Base-by-base conservation (phyloP, 2,113 vertebrate species). In the Etia nguti region DNA sequence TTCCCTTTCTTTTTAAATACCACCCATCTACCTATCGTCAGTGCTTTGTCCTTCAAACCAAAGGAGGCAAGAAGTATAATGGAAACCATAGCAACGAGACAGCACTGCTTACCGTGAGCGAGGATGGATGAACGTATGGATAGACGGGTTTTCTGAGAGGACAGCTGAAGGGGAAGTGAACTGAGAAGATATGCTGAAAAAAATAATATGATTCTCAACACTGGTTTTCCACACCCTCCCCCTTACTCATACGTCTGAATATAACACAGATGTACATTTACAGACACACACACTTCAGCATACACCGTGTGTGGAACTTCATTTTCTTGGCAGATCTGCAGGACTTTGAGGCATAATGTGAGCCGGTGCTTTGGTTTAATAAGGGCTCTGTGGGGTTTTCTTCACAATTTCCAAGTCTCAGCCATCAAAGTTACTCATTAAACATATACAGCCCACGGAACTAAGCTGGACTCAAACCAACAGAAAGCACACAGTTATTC, bases 21-120 rank as follows among this genome's bases (percentile, higher is more conserved):
- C 24, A 91, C 81, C 86, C 68, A 93, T 93, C 90, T 34, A 90
- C 81, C 88, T 75, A 93, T 93, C 89, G 90, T 90, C 89, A 94
- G 89, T 55, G 80, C 84, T 93, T 94, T 94, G 95, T 95, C 94
- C 94, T 96, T 95, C 94, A 96, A 93, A 94, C 86, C 86, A 92
- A 70, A 93, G 91, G 87, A 89, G 86, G 56, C 89, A 93, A 89
- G 55, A 92, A 92, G 87, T 86, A 95, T 95, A 92, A 92, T 92
- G 85, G 95, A 92, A 95, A 94, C 96, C 94, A 96, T 95, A 90
- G 92, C 94, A 95, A 96, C 94, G 13, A 91, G 89, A 91, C 87
- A 92, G 90, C 88, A 48, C 59, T 80, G 73, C 77, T 89, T 43
- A 90, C 86, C 15, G 62, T 38, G 77, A 91, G 89, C 11, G 12